Evolutionary conservation across 2,113 vertebrate species (phyloP), one percentile per base, ranked within the genome.

Genomic region (Clupea harengus): DNA sequence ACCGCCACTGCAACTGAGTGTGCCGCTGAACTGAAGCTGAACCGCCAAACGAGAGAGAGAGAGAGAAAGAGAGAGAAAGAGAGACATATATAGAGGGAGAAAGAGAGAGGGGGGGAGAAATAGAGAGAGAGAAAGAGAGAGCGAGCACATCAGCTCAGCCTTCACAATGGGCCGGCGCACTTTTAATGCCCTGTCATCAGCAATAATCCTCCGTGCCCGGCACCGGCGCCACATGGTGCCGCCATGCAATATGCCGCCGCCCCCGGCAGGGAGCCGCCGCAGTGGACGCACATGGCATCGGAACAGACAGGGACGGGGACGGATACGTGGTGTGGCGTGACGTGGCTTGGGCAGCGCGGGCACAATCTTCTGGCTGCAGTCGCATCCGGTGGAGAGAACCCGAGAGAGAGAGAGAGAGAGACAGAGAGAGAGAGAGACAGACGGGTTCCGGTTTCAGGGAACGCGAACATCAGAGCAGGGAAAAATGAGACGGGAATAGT

Each of bases 121-220:
- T 25, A 32, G 64, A 72, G 64, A 72, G 64, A 28, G 64, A 72
- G 64, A 72, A 8, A 32, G 83, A 10, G 78, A 81, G 75, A 45
- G 44, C 88, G 90, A 91, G 91, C 90, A 88, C 92, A 88, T 91
- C 92, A 89, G 91, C 91, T 91, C 88, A 89, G 92, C n/a, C 90
- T 90, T 91, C 89, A 91, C 90, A 88, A 90, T 88, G 89, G 91
- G 90, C 92, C 89, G 90, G 91, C 93, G 89, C 92, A 93, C 93
- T 92, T 94, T 93, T 93, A 94, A 94, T 94, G 93, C 91, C 91
- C 89, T 91, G 92, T 92, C 91, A 91, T 93, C 91, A 91, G 91
- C 88, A 93, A 92, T 93, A 93, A 94, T 93, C 92, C 91, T 91
- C 89, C 89, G 84, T 86, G 91, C 89, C 89, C 90, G 87, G 90